Conservation (phyloP, 2,888 invertebrate species). For the Perizoma flavofasciatum region DNA sequence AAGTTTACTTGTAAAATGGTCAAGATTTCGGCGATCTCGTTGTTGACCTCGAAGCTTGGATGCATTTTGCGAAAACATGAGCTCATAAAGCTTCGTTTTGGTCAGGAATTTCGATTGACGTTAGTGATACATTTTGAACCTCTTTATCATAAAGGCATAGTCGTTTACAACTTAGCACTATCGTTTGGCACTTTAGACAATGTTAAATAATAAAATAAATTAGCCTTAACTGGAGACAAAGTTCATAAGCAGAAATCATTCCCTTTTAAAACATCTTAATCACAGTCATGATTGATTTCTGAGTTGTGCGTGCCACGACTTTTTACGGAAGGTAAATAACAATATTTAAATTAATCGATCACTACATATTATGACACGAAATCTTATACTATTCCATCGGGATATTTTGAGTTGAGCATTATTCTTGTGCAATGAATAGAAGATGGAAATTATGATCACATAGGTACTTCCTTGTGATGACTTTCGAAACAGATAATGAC, state of each 20-base stretch:
- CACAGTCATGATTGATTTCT: conserved; percentile 78
- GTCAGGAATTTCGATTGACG: conserved; percentile 64
- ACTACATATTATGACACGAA: conserved; percentile 80
- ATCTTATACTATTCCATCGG: conserved; percentile 79
- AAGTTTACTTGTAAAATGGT: conserved; percentile 79
- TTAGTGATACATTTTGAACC: conserved; percentile 65
- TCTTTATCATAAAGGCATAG: conserved; percentile 72
- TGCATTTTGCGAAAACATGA: conserved; percentile 40
- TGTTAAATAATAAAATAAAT: conserved; percentile 66
- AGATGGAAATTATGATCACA: conserved; percentile 75
- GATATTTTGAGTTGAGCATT: conserved; percentile 80
- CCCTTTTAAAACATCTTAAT: conserved; percentile 71
- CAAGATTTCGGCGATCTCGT: conserved; percentile 82
- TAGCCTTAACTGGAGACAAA: conserved; percentile 66
- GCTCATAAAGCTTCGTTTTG: conserved; percentile 65
- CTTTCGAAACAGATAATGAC: conserved; percentile 52
- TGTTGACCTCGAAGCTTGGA: conserved; percentile 72
- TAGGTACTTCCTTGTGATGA: conserved; percentile 67
- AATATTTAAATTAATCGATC: conserved; percentile 66
- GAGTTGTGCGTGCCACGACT: conserved; percentile 76
- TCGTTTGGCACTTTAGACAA: conserved; percentile 79
- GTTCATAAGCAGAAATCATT: conserved; percentile 64
- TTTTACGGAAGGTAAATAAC: conserved; percentile 62
- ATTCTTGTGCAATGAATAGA: conserved; percentile 54
- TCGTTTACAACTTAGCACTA: conserved; percentile 80